Evolutionary conservation across 2,797 vertebrate genomes (phyloP).

Genomic region (Melanotaenia nigrans): DNA sequence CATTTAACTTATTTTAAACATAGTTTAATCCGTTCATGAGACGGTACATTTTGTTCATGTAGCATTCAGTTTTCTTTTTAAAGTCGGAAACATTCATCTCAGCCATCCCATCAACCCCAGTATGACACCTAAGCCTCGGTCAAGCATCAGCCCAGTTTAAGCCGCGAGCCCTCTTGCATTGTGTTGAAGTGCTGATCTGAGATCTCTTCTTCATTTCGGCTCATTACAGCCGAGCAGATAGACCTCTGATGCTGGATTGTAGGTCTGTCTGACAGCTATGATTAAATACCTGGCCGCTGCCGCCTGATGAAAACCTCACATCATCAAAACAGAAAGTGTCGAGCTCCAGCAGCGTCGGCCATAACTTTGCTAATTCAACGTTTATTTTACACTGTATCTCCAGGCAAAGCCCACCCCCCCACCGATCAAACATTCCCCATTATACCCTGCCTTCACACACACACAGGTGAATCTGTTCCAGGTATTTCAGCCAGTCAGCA

Average conservation of each 20-base stretch:
- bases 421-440: neutral
- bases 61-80: neutral
- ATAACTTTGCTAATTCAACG: constrained; percentile 53
- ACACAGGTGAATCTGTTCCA: constrained; percentile 57
- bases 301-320: constrained; percentile 55
- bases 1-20: no score
- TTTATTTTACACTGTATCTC: constrained; percentile 32
- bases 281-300: constrained; percentile 61
- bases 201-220: constrained; percentile 48
- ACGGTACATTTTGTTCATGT: neutral
- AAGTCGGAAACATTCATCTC: neutral
- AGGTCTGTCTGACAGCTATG: constrained; percentile 59
- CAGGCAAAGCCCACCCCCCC: constrained; percentile 24
- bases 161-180: neutral
- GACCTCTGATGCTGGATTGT: constrained; percentile 55
- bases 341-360: constrained; percentile 35
- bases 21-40: neutral
- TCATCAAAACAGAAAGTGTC: constrained; percentile 54
- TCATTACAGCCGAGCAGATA: constrained; percentile 52
- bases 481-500: constrained; percentile 71
- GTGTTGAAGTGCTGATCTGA: constrained; percentile 32
- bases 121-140: neutral
- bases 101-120: constrained; percentile 8
- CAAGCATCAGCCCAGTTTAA: neutral
- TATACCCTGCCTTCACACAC: constrained; percentile 1